phyloP scores from a whole-genome alignment of 2,888 invertebrate genomes.

The Gortyna flavago region DNA sequence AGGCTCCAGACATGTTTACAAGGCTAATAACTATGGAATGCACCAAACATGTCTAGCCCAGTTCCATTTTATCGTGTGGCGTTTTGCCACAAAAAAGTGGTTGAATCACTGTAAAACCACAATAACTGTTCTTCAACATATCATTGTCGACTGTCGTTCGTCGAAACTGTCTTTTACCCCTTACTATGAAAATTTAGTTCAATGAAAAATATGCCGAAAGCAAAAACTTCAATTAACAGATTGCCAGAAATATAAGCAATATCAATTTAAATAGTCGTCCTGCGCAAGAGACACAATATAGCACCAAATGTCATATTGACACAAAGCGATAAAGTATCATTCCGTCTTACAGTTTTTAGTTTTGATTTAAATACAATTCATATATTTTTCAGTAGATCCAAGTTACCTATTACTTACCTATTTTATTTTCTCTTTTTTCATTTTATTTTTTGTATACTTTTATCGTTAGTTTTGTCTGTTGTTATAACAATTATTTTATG shows the following conservation, averaged over 20 bases:
- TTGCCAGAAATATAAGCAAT: neutral
- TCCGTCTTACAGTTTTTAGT: neutral
- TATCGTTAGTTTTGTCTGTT: slow-evolving; percentile 64
- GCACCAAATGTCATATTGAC: slow-evolving; percentile 2
- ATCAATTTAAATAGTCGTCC: neutral
- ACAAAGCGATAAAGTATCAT: slow-evolving; percentile 1
- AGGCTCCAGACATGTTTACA: neutral
- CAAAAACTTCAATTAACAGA: neutral
- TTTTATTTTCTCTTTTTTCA: slow-evolving; percentile 1
- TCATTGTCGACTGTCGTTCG: neutral
- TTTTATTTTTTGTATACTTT: slow-evolving; percentile 36
- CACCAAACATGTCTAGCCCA: neutral
- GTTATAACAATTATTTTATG: slow-evolving; percentile 65
- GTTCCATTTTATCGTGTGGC: neutral
- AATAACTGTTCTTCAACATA: neutral
- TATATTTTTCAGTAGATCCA: slow-evolving; percentile 5
- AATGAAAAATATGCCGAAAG: neutral
- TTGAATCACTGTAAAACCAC: neutral
- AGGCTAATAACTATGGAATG: neutral
- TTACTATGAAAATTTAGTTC: neutral
- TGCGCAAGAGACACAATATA: neutral
- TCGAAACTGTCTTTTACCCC: neutral
- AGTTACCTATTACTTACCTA: neutral
- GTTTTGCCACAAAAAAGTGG: neutral
- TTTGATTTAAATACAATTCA: neutral